A percentile compares a stretch with the other conserved stretches of the same genome.
phyloP scores from a whole-genome alignment of 2,797 vertebrate species.

The Serranus cabrilla region DNA sequence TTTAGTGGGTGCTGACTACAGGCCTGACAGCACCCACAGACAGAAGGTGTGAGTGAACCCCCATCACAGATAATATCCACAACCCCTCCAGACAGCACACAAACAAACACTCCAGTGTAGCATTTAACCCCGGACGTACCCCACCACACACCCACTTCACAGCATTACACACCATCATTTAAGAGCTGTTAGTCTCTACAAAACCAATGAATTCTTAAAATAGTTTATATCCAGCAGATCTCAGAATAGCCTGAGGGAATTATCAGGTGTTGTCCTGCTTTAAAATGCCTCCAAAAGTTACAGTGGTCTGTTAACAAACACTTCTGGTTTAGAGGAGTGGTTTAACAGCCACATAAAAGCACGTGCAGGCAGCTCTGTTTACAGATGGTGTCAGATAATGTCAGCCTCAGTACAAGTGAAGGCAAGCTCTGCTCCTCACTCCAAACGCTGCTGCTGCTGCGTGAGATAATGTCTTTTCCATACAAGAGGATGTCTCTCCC shows the following conservation, averaged over 20 bases:
- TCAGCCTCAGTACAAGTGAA: slow-evolving; percentile 29
- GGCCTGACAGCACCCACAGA: slow-evolving; percentile 31
- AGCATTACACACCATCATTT: slow-evolving; percentile 29
- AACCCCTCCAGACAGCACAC: slow-evolving; percentile 17
- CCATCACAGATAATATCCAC: slow-evolving; percentile 26
- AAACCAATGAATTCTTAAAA: slow-evolving; percentile 36
- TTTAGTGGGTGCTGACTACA: slow-evolving; percentile 41
- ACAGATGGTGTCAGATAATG: slow-evolving; percentile 33
- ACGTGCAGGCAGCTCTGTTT: slow-evolving; percentile 27
- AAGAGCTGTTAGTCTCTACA: slow-evolving; percentile 8
- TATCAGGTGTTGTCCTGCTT: background rate
- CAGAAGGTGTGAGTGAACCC: slow-evolving; percentile 16
- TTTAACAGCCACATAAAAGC: slow-evolving; percentile 45
- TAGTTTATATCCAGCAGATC: background rate
- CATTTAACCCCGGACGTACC: background rate
- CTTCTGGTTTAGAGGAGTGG: slow-evolving; percentile 4
- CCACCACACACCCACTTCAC: slow-evolving; percentile 9
- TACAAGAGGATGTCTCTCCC: slow-evolving; percentile 47
- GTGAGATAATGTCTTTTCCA: slow-evolving; percentile 77
- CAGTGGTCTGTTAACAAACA: slow-evolving; percentile 10
- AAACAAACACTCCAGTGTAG: slow-evolving; percentile 31
- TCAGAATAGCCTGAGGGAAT: background rate
- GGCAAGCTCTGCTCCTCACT: slow-evolving; percentile 18
- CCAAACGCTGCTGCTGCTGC: slow-evolving; percentile 22
- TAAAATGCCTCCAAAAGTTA: slow-evolving; percentile 3